A percentile compares a stretch with the other conserved stretches of the same genome.
phyloP scores from a whole-genome alignment of 2,113 vertebrate genomes.

The Telmatochromis sp. region DNA sequence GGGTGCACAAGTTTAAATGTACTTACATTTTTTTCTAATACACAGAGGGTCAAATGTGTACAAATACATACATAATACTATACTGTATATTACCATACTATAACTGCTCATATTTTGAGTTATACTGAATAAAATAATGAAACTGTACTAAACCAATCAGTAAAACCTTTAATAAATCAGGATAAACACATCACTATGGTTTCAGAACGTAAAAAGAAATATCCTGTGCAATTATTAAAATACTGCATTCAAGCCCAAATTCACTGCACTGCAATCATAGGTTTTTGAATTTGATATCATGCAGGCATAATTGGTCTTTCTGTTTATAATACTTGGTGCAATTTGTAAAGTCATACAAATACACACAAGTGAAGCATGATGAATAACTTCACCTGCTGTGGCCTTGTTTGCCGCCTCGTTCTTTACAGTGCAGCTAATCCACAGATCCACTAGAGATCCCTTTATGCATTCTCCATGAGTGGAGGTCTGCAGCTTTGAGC shows the following conservation, averaged over 20 bases:
- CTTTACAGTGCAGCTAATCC: constrained; percentile 39
- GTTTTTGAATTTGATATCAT: neutral
- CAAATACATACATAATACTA: neutral
- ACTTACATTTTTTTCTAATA: neutral
- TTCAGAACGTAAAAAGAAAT: neutral
- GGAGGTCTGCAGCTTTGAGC: constrained; percentile 17
- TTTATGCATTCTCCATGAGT: constrained; percentile 67
- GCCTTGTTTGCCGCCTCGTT: constrained; percentile 15
- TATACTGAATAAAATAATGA: neutral
- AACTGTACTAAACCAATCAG: neutral
- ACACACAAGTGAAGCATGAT: neutral
- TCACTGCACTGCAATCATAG: neutral
- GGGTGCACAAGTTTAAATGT: neutral
- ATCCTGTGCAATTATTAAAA: neutral
- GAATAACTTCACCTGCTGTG: neutral
- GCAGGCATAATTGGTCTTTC: neutral
- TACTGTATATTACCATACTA: neutral
- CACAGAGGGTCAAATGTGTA: neutral
- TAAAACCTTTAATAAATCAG: neutral
- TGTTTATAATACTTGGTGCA: neutral
- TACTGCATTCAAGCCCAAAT: neutral
- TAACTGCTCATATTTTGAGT: neutral
- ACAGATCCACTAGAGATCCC: constrained; percentile 31
- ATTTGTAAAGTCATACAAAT: neutral
- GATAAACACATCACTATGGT: neutral